Evolutionary conservation across 2,797 vertebrate genomes (phyloP).

Genomic region (Lutjanus campechanus): DNA sequence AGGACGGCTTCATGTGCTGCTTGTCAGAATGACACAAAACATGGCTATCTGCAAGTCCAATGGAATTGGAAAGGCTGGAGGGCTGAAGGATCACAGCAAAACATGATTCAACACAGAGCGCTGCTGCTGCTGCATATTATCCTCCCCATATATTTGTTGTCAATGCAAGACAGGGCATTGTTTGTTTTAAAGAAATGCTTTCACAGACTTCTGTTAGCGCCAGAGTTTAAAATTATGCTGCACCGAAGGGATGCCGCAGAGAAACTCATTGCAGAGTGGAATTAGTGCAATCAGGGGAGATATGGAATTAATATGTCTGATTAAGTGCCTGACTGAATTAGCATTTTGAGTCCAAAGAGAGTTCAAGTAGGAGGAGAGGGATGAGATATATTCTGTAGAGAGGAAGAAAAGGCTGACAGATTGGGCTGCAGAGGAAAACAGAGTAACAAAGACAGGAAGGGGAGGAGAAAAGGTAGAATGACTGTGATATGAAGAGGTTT

Average conservation of each 20-base stretch:
- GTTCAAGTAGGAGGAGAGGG: constrained; percentile 52
- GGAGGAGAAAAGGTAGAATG: constrained; percentile 14
- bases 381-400: constrained; percentile 39
- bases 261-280: constrained; percentile 52
- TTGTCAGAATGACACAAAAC: constrained; percentile 46
- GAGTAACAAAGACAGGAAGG: constrained; percentile 30
- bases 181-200: constrained; percentile 22
- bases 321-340: constrained; percentile 82
- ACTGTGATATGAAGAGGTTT: constrained; percentile 11
- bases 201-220: background rate
- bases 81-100: constrained; percentile 26
- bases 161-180: background rate
- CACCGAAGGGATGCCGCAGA: constrained; percentile 31
- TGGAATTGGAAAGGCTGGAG: constrained; percentile 30
- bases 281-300: constrained; percentile 77
- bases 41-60: constrained; percentile 30
- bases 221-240: constrained; percentile 21
- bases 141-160: constrained; percentile 9
- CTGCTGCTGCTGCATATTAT: background rate
- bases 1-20: constrained; percentile 20
- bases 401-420: constrained; percentile 41
- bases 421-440: constrained; percentile 25
- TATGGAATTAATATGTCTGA: constrained; percentile 81
- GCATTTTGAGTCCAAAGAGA: constrained; percentile 76
- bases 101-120: constrained; percentile 10